Evolutionary conservation across 2,888 invertebrate genomes (phyloP), one percentile per base, ranked within the genome.

Genomic region (Sepiola atlantica): DNA sequence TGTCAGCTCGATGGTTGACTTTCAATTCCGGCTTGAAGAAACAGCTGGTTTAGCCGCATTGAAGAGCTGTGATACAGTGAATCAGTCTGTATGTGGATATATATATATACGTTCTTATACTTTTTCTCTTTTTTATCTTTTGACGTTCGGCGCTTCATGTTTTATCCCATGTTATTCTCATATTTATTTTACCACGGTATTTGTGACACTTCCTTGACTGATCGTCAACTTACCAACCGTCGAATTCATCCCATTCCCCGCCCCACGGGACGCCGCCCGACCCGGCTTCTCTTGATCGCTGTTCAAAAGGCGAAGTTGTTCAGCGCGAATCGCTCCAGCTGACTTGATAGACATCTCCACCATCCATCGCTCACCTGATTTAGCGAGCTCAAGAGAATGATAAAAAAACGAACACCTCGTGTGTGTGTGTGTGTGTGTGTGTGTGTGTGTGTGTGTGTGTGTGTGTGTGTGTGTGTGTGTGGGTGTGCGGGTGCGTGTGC

Each of bases 161-260:
- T 61, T 77, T 77, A 77, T 77, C n/a, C n/a, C 3, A 77, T 77
- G 28, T 77, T 77, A 12, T 77, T n/a, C n/a, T 16, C 28, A 77
- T 77, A 77, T 77, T 77, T 77, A n/a, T 77, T 77, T 77, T 77
- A 77, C 32, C 77, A 77, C 12, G n/a, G 77, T 77, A n/a, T 77
- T 77, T 77, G 77, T 77, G 77, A 77, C 77, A 77, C 77, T 77
- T 77, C 77, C n/a, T 77, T 77, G 77, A 77, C 77, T 77, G 77
- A n/a, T 77, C 77, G 77, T 77, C 77, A 77, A 77, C 77, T 77
- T 77, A 77, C 77, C 77, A 77, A 77, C n/a, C 32, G 77, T 77
- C 77, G 77, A 77, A 77, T 77, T 77, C 32, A 77, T 16, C 77
- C 77, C 77, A n/a, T 77, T 32, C 16, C 77, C 6, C 77, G 21